Base-by-base conservation (phyloP, 2,888 invertebrate species). In the Eurytoma adleriae region DNA sequence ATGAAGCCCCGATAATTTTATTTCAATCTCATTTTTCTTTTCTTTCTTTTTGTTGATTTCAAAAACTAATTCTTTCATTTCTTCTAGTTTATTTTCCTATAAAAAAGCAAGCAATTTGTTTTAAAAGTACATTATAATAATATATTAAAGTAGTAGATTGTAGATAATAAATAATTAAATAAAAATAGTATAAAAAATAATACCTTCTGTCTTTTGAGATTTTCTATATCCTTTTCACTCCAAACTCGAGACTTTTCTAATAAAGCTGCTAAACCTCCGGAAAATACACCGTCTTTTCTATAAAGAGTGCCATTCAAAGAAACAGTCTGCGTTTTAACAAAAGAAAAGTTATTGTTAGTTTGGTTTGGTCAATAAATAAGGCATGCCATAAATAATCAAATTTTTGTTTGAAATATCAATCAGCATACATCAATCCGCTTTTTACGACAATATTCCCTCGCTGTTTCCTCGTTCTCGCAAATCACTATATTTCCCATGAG, bases 161-260 rank as follows among this genome's bases (percentile, higher is more conserved):
- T 1, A 24, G 24, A 24, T 24, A 79, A 67, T 82, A 91, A 93
- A 92, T 87, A 94, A 94, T n/a, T 54, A 54, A 54, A 54, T 5
- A 54, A 16, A 54, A 54, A 54, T n/a, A 13, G 3, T n/a, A 14
- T 54, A 54, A 27, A 27, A 14, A 27, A 80, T 93, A 93, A 93
- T 88, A 94, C 92, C 86, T 94, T 93, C 27, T 92, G 91, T 84
- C 94, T 93, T 74, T 77, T 70, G n/a, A 77, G 13, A 18, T 54
- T 13, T 62, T 70, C 54, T 18, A 71, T 59, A 72, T 74, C 64
- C 48, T 74, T 61, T 30, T 74, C 76, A 20, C 48, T 73, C 83
- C 82, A 83, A 12, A 48, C 18, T 70, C 12, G 54, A 40, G 82
- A 78, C 66, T 80, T 81, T 57, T 68, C 2, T 50, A 70, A 48